phyloP scores from a whole-genome alignment of 2,888 invertebrate genomes.

The Sepioteuthis lessoniana region DNA sequence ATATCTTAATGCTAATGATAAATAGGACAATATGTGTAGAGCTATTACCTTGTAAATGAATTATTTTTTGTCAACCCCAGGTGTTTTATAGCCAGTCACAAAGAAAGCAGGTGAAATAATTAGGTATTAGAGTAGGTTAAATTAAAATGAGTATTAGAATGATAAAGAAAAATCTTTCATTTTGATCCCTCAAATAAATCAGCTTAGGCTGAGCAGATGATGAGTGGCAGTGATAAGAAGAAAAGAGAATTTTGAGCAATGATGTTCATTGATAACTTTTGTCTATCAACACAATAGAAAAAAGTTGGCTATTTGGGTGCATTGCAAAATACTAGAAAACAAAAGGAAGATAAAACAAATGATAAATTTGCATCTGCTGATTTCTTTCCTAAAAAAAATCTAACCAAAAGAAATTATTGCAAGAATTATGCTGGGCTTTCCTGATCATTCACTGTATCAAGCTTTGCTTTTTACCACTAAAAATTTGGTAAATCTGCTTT shows the following conservation, averaged over 20 bases:
- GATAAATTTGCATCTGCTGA: neutral
- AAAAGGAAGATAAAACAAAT: neutral
- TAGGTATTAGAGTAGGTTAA: neutral
- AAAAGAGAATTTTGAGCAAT: neutral
- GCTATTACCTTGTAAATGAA: neutral
- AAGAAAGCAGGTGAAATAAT: neutral
- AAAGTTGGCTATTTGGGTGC: neutral
- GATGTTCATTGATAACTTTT: neutral
- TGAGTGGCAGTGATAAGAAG: neutral
- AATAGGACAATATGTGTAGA: neutral
- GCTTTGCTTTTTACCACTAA: too few species aligned
- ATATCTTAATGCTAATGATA: neutral
- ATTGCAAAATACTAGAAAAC: too few species aligned
- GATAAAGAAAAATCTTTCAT: neutral
- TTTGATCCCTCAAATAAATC: constrained; percentile 6
- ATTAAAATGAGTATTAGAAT: neutral
- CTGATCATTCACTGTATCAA: neutral
- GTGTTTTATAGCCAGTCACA: neutral
- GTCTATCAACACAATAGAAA: neutral
- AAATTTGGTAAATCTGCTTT: neutral
- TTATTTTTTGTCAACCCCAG: neutral
- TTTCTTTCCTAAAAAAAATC: neutral
- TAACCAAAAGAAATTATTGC: neutral
- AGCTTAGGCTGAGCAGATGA: neutral
- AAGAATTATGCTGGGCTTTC: neutral